phyloP scores from a whole-genome alignment of 2,888 invertebrate species.

The Drosophila meridionalis region DNA sequence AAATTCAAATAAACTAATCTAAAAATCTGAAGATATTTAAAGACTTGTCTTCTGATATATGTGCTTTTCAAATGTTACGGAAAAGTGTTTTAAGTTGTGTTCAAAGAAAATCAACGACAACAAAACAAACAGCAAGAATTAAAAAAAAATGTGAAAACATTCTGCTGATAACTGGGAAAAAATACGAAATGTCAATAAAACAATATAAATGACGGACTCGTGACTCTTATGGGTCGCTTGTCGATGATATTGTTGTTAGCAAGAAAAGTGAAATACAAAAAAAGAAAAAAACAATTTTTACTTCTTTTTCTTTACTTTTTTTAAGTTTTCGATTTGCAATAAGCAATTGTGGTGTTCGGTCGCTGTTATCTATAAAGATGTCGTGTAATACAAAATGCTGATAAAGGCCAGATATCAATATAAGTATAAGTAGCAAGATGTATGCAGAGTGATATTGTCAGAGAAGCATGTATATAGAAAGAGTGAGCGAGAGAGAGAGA shows the following conservation, averaged over 20 bases:
- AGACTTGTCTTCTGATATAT: neutral
- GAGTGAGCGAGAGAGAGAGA: neutral
- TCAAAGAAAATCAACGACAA: constrained; percentile 20
- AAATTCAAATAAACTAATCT: neutral
- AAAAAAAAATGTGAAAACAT: constrained; percentile 24
- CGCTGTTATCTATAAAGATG: constrained; percentile 50
- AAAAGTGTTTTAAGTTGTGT: neutral
- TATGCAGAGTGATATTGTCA: constrained; percentile 15
- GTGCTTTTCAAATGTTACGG: constrained; percentile 5
- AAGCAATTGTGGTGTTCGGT: constrained; percentile 49
- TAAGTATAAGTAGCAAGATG: constrained; percentile 24
- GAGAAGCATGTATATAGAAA: neutral
- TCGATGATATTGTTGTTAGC: constrained; percentile 30
- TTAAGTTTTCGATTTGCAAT: constrained; percentile 41
- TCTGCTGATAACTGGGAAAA: constrained; percentile 61
- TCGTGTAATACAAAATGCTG: constrained; percentile 33
- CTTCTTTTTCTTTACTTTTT: neutral
- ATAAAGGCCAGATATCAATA: constrained; percentile 29
- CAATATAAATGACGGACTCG: constrained; percentile 79
- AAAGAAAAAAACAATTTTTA: constrained; percentile 24
- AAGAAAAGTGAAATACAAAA: constrained; percentile 48
- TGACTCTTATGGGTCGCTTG: constrained; percentile 58
- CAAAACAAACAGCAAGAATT: constrained; percentile 16
- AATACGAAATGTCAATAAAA: constrained; percentile 71
- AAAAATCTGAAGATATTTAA: neutral